Evolutionary conservation across 2,888 invertebrate genomes (phyloP), one percentile per base, ranked within the genome.

Genomic region (Spisula solida): DNA sequence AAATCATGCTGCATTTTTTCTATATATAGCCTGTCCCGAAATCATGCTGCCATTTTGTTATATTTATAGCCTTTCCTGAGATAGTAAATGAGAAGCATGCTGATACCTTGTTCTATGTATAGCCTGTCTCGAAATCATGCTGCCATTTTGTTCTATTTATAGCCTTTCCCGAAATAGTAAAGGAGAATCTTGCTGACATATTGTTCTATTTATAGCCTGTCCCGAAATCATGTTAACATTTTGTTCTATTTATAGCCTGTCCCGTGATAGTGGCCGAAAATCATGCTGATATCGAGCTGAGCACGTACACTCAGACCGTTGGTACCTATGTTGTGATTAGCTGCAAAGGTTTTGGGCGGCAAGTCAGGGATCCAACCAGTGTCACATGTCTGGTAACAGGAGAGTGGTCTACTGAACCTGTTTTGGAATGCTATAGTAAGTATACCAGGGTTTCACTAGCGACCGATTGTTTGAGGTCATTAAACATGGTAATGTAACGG

Each of bases 261-360:
- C 88, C 88, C 10, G 84, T 66, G 18, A 70, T 88, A 34, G 81
- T 81, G 2, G 75, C 20, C 12, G 81, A 88, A n/a, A 29, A 85
- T 51, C 47, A 78, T 29, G 47, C 48, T 5, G n/a, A 78, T 6
- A 85, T 88, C 48, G 70, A 66, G 34, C 82, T 86, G 1, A 88
- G 88, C 31, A 88, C 88, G 31, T 81, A 85, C 51, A 48, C 56
- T 2, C 60, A 31, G 5, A 56, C 86, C 0, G 82, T 41, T 34
- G 88, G 88, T 34, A 88, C 88, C 16, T 29, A 14, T 25, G 88
- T 88, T 85, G 85, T 86, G 66, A 85, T 88, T 51, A 85, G 82
- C 48, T 88, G 88, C 86, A 82, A 85, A 31, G 88, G 88, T 14
- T 88, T 88, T 70, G 88, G 86, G 51, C 88, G 82, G 47, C 88